phyloP scores from a whole-genome alignment of 2,888 invertebrate species.

The Eledone cirrhosa region DNA sequence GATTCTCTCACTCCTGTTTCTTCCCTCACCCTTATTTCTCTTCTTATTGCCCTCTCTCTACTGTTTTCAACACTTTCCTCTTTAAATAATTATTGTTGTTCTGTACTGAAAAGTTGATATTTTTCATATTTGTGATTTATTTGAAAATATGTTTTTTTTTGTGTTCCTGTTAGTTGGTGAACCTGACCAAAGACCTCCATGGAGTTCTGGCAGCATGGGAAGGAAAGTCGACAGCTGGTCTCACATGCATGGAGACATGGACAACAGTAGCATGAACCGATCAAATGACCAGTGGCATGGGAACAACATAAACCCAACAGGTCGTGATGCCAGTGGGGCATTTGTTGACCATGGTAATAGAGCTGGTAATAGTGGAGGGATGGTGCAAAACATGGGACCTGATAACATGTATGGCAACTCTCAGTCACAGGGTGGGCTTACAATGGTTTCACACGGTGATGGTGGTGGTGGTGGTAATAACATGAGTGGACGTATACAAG shows the following conservation, averaged over 20 bases:
- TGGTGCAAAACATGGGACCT: conserved; percentile 27
- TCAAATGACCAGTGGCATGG: conserved; percentile 24
- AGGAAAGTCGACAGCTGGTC: conserved; percentile 38
- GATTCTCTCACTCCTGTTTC: too few relatives aligned
- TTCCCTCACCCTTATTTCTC: too few relatives aligned
- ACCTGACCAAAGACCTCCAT: conserved; percentile 29
- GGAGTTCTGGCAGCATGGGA: conserved; percentile 36
- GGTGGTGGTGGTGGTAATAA: neutral
- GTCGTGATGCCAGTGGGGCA: conserved; percentile 10
- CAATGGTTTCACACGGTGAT: conserved; percentile 36
- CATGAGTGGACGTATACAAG: neutral
- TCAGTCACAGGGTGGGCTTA: conserved; percentile 35
- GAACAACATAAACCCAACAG: conserved; percentile 3
- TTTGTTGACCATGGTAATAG: neutral
- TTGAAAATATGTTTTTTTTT: neutral
- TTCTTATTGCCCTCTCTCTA: too few relatives aligned
- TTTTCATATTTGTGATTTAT: neutral
- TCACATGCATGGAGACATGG: conserved; percentile 31
- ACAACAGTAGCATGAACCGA: neutral
- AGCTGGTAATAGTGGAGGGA: neutral
- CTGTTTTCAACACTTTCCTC: too few relatives aligned
- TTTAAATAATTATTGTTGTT: too few relatives aligned
- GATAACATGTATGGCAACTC: conserved; percentile 34
- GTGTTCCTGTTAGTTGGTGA: neutral
- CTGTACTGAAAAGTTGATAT: too few relatives aligned